Conservation (phyloP, 2,888 invertebrate genomes). For the Pherbina coryleti region DNA sequence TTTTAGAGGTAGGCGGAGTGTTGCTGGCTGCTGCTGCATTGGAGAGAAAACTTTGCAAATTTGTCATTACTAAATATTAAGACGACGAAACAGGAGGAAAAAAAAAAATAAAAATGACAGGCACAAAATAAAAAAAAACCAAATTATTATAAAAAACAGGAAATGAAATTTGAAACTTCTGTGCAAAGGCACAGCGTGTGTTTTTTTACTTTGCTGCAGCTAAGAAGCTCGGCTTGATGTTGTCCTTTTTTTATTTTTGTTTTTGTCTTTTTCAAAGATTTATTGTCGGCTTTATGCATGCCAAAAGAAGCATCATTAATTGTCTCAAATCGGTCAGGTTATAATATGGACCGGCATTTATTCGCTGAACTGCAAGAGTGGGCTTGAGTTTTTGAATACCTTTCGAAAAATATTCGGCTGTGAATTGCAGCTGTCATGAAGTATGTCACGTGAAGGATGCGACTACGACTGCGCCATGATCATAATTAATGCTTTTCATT, state of each 20-base stretch:
- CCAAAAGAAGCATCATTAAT: constrained; percentile 41
- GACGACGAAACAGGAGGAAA: neutral
- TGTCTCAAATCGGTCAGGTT: constrained; percentile 30
- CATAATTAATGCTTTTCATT: neutral
- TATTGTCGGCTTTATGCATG: constrained; percentile 57
- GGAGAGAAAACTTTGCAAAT: neutral
- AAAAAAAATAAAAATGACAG: constrained; percentile 21
- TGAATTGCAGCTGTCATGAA: constrained; percentile 26
- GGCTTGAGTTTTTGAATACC: neutral
- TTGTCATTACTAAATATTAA: constrained; percentile 25
- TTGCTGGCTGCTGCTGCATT: neutral
- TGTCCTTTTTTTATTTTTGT: constrained; percentile 21
- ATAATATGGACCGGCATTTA: neutral
- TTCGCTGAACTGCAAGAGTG: neutral
- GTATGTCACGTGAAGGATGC: constrained; percentile 9
- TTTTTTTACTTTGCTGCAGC: constrained; percentile 32
- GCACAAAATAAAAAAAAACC: constrained; percentile 39
- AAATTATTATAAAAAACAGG: constrained; percentile 56
- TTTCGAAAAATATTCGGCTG: neutral
- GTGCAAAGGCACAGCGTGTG: constrained; percentile 33
- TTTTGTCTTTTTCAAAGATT: constrained; percentile 51
- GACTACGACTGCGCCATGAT: too few relatives aligned
- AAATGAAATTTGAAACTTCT: constrained; percentile 66
- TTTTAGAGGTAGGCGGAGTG: neutral
- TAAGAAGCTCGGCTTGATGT: constrained; percentile 45